phyloP scores from a whole-genome alignment of 2,113 vertebrate species.

The Leucopsar rothschildi region DNA sequence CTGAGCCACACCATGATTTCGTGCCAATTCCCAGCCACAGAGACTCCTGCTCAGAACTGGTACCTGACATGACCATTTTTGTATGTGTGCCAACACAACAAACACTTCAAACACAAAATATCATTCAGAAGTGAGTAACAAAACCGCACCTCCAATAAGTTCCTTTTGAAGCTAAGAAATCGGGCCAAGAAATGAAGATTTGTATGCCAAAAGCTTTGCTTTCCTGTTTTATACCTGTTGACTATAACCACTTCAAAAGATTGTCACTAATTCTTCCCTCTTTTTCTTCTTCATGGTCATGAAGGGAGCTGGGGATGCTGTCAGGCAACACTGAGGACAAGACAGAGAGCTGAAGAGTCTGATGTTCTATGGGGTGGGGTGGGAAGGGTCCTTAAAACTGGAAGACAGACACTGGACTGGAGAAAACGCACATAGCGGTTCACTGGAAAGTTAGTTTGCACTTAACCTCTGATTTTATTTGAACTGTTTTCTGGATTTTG shows the following conservation, averaged over 20 bases:
- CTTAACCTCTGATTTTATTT: constrained; percentile 73
- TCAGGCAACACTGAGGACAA: constrained; percentile 32
- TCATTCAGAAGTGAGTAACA: constrained; percentile 10
- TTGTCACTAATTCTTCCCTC: not conserved
- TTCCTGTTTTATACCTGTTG: constrained; percentile 45
- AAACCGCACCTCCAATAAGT: not conserved
- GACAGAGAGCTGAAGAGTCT: constrained; percentile 34
- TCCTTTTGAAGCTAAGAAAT: constrained; percentile 28
- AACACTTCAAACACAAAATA: constrained; percentile 9
- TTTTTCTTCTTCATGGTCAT: constrained; percentile 1
- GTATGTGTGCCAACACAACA: not conserved
- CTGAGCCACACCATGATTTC: not conserved
- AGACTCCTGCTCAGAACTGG: constrained; percentile 11
- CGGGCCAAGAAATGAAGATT: constrained; percentile 41
- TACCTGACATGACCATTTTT: not conserved
- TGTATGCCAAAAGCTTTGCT: constrained; percentile 26
- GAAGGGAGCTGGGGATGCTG: constrained; percentile 42
- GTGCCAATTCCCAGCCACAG: constrained; percentile 10
- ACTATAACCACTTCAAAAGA: not conserved
- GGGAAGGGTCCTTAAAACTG: constrained; percentile 57
- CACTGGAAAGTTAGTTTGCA: constrained; percentile 80
- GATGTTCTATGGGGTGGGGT: constrained; percentile 12
- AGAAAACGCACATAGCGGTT: constrained; percentile 61
- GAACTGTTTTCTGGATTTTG: constrained; percentile 79
- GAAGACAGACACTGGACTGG: constrained; percentile 71